Base-by-base conservation (phyloP, 2,888 invertebrate genomes). In the Listrodromus nycthemerus region DNA sequence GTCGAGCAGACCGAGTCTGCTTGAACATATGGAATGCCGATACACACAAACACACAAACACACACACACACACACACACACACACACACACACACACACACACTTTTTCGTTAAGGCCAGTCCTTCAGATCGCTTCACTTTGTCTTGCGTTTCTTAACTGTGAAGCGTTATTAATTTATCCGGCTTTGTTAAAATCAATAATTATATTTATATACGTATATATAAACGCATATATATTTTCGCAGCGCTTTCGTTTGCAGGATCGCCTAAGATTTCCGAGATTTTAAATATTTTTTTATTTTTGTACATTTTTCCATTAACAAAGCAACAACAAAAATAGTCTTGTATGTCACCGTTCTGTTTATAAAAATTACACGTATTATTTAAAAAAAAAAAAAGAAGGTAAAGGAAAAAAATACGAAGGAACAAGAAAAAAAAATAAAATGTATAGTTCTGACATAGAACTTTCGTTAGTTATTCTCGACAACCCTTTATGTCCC, bases 391-490 rank as follows among this genome's bases (percentile, higher is more conserved):
- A 70, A 33, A 63, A 30, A 61, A 52, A 37, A 33, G 45, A 61
- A 21, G 71, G 13, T n/a, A 70, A 55, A 58, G 71, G 16, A 16
- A 71, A 58, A 50, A n/a, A 70, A 74, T 33, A 41, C 24, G 65
- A 79, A 58, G n/a, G 61, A 61, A 75, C 41, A 63, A 27, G 19
- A 27, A 21, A 74, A 74, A 37, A 77, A 84, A 84, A 84, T 77
- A 75, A 83, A 24, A 65, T 66, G 73, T 63, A 63, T 83, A 69
- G 77, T 78, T 65, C 48, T 69, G 41, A 71, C 74, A 84, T 58
- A 79, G 79, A 74, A 74, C 73, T 83, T 80, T 83, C 80, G 77
- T 84, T 81, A 78, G 80, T 84, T 84, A 81, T 84, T 84, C 80
- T 74, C 78, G 78, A 81, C 65, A 55, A 74, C 58, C 76, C 80